Evolutionary conservation across 2,888 invertebrate genomes (phyloP).

Genomic region (Cremastinae sp.): DNA sequence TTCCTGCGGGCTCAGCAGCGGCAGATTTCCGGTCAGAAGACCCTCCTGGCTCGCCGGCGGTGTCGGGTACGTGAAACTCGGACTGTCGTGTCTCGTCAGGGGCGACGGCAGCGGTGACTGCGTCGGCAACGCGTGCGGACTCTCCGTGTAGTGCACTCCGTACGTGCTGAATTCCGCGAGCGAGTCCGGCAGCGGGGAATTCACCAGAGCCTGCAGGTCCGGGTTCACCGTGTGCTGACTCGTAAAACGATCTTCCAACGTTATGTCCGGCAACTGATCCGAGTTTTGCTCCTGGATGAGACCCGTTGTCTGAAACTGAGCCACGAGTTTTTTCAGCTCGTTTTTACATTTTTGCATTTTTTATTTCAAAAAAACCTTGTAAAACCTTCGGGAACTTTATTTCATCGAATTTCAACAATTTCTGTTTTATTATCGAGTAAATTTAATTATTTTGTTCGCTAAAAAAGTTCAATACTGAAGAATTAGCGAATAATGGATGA

Average conservation of each 20-base stretch:
- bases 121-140: conserved; percentile 81
- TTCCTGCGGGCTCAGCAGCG: conserved; percentile 79
- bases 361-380: too few species aligned
- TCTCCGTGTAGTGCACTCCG: conserved; percentile 81
- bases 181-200: conserved; percentile 90
- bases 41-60: conserved; percentile 94
- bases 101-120: conserved; percentile 86
- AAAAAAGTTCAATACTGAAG: too few species aligned
- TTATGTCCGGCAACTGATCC: conserved; percentile 80
- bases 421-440: too few species aligned
- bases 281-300: conserved; percentile 78
- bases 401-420: too few species aligned
- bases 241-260: conserved; percentile 80
- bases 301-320: conserved; percentile 78
- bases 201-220: conserved; percentile 88
- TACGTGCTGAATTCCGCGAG: conserved; percentile 92
- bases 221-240: conserved; percentile 85
- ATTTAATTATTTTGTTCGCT: too few species aligned
- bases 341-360: too few species aligned
- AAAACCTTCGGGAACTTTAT: too few species aligned
- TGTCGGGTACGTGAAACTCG: conserved; percentile 91
- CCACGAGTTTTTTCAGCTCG: too few species aligned
- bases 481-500: too few species aligned
- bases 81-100: conserved; percentile 85
- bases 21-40: conserved; percentile 83